These are phyloP conservation scores for Phthorimaea operculella DNA, from an alignment of 1,140 invertebrate genomes.

Conservation along the genomic window DNA sequence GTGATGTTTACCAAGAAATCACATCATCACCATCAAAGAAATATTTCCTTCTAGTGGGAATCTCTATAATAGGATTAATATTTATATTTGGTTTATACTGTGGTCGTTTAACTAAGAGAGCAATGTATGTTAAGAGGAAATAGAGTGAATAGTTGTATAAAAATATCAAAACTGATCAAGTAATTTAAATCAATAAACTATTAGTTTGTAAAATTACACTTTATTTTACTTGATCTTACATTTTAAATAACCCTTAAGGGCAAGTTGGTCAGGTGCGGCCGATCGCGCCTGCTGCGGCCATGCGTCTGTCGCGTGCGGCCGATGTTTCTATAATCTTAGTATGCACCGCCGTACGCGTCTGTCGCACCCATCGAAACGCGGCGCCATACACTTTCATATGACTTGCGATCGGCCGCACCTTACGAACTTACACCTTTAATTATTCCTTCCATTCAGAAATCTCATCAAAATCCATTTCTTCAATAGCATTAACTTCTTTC, in stretches of 20 bases:
- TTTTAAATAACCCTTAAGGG: too few species aligned
- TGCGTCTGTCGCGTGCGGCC: too few species aligned
- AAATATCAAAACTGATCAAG: not conserved
- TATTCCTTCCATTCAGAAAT: slow-evolving; percentile 35
- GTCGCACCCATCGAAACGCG: too few species aligned
- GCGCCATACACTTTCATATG: too few species aligned
- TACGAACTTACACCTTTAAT: not conserved
- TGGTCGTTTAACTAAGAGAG: slow-evolving; percentile 80
- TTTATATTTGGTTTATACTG: slow-evolving; percentile 87
- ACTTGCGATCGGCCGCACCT: too few species aligned
- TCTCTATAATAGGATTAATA: slow-evolving; percentile 78
- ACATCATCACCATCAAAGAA: slow-evolving; percentile 78
- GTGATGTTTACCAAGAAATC: slow-evolving; percentile 77
- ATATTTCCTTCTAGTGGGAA: slow-evolving; percentile 79
- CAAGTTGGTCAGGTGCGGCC: too few species aligned
- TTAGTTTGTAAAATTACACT: not conserved
- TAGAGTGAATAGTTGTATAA: slow-evolving; percentile 34
- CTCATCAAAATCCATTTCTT: slow-evolving; percentile 54
- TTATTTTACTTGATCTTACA: slow-evolving; percentile 4
- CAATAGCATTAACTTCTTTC: slow-evolving; percentile 34
- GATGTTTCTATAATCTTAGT: too few species aligned
- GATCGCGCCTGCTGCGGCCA: too few species aligned
- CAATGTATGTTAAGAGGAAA: slow-evolving; percentile 78
- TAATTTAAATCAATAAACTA: slow-evolving; percentile 1
- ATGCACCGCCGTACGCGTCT: too few species aligned